Evolutionary conservation across 2,113 vertebrate species (phyloP).

Genomic region (Rhizomys pruinosus): DNA sequence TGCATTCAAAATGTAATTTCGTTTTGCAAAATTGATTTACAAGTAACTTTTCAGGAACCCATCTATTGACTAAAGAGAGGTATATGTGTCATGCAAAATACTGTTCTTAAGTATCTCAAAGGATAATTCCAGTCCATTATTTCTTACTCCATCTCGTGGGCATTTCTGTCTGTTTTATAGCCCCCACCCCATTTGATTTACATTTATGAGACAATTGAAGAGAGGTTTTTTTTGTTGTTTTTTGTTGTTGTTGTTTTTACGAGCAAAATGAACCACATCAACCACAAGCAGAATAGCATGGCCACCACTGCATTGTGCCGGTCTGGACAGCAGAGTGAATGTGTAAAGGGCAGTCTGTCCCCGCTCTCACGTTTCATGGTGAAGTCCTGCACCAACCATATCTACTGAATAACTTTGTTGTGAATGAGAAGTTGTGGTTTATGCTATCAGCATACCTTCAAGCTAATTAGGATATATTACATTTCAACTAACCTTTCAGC

Average conservation of each 20-base stretch:
- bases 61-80: slow-evolving; percentile 54
- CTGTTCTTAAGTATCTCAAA: slow-evolving; percentile 67
- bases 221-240: slow-evolving; percentile 73
- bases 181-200: slow-evolving; percentile 51
- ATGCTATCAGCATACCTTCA: not conserved
- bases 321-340: not conserved
- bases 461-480: slow-evolving; percentile 52
- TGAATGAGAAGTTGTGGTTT: slow-evolving; percentile 45
- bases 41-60: slow-evolving; percentile 74
- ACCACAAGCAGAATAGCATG: slow-evolving; percentile 49
- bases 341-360: slow-evolving; percentile 60
- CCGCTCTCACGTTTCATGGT: slow-evolving; percentile 1
- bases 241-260: slow-evolving; percentile 49
- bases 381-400: slow-evolving; percentile 36
- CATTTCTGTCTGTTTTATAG: slow-evolving; percentile 56
- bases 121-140: slow-evolving; percentile 71
- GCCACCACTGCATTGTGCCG: not conserved
- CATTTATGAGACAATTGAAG: slow-evolving; percentile 62
- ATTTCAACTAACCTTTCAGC: slow-evolving; percentile 23
- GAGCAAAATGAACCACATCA: slow-evolving; percentile 30
- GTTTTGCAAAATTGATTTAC: slow-evolving; percentile 69
- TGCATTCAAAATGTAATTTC: slow-evolving; percentile 75
- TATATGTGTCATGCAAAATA: slow-evolving; percentile 64
- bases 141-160: slow-evolving; percentile 66
- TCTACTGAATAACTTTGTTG: slow-evolving; percentile 23